Evolutionary conservation across 2,113 vertebrate genomes (phyloP).

Genomic region (Phyllostomus discolor): DNA sequence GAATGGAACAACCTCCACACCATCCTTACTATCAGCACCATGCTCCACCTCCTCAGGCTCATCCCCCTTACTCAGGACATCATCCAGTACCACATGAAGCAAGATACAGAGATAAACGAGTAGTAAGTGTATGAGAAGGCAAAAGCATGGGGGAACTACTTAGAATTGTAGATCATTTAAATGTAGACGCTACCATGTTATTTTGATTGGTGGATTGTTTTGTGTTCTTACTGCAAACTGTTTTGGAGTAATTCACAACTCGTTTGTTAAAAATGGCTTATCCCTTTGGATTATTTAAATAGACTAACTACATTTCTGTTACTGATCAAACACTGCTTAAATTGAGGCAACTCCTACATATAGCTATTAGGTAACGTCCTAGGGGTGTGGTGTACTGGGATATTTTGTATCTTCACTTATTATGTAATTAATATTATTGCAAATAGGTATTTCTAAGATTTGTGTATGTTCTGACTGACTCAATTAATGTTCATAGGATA

Average conservation of each 20-base stretch:
- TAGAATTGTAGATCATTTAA: constrained; percentile 39
- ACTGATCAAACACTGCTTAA: not conserved
- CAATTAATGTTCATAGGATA: not conserved
- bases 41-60: constrained; percentile 92
- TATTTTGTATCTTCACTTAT: not conserved
- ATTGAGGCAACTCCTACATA: not conserved
- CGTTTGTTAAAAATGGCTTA: not conserved
- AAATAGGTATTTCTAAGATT: not conserved
- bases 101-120: constrained; percentile 91
- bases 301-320: not conserved
- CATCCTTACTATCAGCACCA: constrained; percentile 94
- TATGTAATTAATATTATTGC: not conserved
- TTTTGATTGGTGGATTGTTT: not conserved
- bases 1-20: constrained; percentile 92
- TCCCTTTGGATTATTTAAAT: not conserved
- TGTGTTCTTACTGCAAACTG: not conserved
- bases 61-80: constrained; percentile 91
- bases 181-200: not conserved
- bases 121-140: constrained; percentile 80
- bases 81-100: constrained; percentile 92
- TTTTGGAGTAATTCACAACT: not conserved
- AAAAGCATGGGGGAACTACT: not conserved
- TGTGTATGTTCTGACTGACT: not conserved
- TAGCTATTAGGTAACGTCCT: not conserved
- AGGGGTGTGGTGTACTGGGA: not conserved